Evolutionary conservation across 2,113 vertebrate genomes (phyloP).

Genomic region (Castor canadensis): DNA sequence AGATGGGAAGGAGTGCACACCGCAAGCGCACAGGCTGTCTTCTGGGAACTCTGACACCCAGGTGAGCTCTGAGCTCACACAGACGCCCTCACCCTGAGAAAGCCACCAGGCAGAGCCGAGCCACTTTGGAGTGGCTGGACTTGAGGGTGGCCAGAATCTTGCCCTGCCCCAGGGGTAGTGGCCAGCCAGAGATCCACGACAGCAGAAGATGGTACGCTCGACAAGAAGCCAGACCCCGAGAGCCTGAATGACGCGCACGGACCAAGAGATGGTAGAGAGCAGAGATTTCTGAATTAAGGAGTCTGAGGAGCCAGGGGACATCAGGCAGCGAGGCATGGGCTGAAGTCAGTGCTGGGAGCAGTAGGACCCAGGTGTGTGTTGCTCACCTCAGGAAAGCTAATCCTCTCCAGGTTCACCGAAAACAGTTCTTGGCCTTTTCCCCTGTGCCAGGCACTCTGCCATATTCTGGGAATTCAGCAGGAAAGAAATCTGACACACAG

Average conservation of each 20-base stretch:
- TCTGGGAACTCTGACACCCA: slow-evolving; percentile 5
- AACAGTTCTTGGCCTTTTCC: slow-evolving; percentile 17
- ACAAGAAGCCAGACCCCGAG: neutral
- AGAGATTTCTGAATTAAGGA: neutral
- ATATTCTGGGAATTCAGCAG: slow-evolving; percentile 42
- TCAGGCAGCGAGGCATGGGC: neutral
- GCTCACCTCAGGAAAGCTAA: slow-evolving; percentile 8
- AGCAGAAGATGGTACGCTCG: neutral
- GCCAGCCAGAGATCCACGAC: neutral
- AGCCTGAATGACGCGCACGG: neutral
- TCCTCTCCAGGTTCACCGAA: slow-evolving; percentile 18
- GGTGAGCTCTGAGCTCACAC: too few relatives aligned
- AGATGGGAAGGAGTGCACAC: neutral
- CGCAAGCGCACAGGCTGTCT: neutral
- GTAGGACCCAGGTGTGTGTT: neutral
- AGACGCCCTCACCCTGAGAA: neutral
- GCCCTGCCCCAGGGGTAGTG: neutral
- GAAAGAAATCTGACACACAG: slow-evolving; percentile 35
- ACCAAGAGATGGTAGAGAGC: neutral
- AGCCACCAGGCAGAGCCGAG: neutral
- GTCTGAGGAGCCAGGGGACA: neutral
- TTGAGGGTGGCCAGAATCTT: neutral
- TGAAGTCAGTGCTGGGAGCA: neutral
- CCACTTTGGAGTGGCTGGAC: neutral
- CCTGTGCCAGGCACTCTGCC: neutral